Percentiles rank a stretch among this genome's conserved stretches.
Conservation (phyloP, 37 sponge, comb jelly and placozoan species). For the Axinella damicornis region DNA sequence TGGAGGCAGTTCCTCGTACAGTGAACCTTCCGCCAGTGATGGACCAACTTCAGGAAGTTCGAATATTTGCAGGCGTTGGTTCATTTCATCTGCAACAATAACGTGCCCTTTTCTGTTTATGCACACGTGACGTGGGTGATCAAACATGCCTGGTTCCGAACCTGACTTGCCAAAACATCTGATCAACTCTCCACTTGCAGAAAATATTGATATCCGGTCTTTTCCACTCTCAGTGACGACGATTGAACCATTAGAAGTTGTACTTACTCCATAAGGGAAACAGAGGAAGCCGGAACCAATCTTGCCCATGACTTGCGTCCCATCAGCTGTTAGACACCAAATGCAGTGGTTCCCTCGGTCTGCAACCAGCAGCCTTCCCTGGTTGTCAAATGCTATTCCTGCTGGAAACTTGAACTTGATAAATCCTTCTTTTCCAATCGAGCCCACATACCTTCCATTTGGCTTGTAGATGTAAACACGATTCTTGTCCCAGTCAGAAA, state of each 20-base stretch:
- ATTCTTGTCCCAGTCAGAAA: constrained; percentile 42
- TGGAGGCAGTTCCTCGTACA: too few species aligned
- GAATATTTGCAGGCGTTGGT: constrained; percentile 48
- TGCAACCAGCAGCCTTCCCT: constrained; percentile 25
- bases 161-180: constrained; percentile 35
- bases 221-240: constrained; percentile 41
- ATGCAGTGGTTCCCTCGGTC: constrained; percentile 40
- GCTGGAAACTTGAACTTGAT: constrained; percentile 23
- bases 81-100: constrained; percentile 50
- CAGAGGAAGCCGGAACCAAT: constrained; percentile 21
- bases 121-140: constrained; percentile 41
- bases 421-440: constrained; percentile 17
- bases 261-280: constrained; percentile 35
- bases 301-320: not conserved
- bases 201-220: constrained; percentile 36
- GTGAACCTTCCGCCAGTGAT: too few species aligned
- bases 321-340: constrained; percentile 13
- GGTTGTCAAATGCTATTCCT: constrained; percentile 18
- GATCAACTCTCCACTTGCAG: constrained; percentile 25
- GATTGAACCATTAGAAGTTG: not conserved
- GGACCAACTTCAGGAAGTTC: not conserved
- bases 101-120: constrained; percentile 23
- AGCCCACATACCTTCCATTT: not conserved
- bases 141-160: constrained; percentile 37
- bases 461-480: not conserved